Conservation (phyloP, 2,113 vertebrate species). For the Calypte anna region DNA sequence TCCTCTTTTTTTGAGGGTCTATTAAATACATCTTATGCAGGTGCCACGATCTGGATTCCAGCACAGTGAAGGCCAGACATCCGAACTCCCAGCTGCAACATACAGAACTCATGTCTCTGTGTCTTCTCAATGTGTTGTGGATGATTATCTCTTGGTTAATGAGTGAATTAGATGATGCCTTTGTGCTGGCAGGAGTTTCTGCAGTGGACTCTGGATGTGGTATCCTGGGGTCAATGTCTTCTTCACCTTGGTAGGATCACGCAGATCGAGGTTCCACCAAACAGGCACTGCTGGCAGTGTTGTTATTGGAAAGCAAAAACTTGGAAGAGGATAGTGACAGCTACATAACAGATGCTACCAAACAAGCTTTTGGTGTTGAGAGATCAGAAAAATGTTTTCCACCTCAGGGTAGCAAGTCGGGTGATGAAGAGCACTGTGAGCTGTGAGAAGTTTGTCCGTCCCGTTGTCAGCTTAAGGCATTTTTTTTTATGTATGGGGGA, state of each 20-base stretch:
- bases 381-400: not conserved
- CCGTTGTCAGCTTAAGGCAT: not conserved
- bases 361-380: slow-evolving; percentile 14
- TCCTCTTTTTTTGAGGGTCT: not conserved
- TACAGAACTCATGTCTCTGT: not conserved
- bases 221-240: not conserved
- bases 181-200: not conserved
- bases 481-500: not conserved
- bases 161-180: not conserved
- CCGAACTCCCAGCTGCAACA: not conserved
- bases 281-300: not conserved
- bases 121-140: not conserved
- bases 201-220: not conserved
- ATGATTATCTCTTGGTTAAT: not conserved
- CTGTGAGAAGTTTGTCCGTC: not conserved
- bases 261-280: not conserved
- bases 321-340: slow-evolving; percentile 25
- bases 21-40: rapidly evolving
- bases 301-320: not conserved
- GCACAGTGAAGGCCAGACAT: not conserved
- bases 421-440: not conserved
- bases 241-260: not conserved
- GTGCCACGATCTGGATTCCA: not conserved
- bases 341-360: not conserved
- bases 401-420: not conserved